These are phyloP conservation scores for Magallana ariakensis DNA, from an alignment of 1,140 invertebrate species.

Conservation along the genomic window DNA sequence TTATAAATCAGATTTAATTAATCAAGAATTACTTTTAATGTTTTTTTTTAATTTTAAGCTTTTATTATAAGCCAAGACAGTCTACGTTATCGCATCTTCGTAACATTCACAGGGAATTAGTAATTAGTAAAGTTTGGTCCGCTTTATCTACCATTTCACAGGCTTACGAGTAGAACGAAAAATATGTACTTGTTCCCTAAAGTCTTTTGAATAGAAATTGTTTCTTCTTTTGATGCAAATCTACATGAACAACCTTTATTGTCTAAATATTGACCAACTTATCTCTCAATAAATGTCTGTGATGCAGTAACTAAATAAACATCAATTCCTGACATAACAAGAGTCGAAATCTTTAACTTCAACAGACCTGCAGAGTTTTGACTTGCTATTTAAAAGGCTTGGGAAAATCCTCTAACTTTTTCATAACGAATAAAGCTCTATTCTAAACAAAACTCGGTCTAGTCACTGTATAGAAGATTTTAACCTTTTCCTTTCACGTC, in stretches of 20 bases:
- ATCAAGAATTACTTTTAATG: no score
- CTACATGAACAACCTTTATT: background rate
- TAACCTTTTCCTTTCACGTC: background rate
- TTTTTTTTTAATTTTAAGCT: no score
- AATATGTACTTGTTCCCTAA: background rate
- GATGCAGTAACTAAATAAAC: background rate
- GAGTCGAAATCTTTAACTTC: constrained; percentile 5
- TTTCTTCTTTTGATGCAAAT: background rate
- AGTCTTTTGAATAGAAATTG: background rate
- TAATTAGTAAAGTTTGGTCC: no score
- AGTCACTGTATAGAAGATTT: background rate
- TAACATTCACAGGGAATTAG: no score
- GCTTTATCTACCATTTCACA: no score
- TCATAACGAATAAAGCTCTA: background rate
- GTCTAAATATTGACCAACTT: background rate
- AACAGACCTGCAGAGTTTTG: background rate
- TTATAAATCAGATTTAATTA: no score
- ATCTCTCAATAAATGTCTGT: constrained; percentile 12
- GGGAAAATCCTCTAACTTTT: background rate
- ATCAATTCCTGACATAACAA: background rate
- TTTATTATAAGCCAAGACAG: no score
- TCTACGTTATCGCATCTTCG: no score
- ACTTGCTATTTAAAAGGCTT: background rate
- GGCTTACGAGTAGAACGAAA: background rate
- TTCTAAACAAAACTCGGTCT: background rate